Conservation (phyloP, 2,113 vertebrate species). For the Aldabrachelys gigantea region DNA sequence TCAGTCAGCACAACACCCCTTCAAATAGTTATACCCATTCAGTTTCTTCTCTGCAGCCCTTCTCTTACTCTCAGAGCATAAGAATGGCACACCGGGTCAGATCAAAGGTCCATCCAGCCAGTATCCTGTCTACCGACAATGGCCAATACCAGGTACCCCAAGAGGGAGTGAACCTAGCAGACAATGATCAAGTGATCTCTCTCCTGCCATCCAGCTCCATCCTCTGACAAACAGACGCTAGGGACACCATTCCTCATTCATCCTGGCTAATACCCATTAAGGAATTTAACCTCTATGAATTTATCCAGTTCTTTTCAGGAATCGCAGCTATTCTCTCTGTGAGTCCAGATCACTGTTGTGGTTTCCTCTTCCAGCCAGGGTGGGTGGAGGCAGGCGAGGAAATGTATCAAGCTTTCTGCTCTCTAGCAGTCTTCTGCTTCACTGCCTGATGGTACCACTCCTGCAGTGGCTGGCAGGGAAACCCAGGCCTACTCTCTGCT, state of each 20-base stretch:
- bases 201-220: no score
- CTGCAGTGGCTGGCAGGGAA: neutral
- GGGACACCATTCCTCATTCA: no score
- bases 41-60: neutral
- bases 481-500: neutral
- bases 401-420: neutral
- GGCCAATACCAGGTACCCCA: no score
- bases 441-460: neutral
- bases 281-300: no score
- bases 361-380: neutral
- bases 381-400: no score
- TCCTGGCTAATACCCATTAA: no score
- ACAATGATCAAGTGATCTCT: no score
- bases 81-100: no score
- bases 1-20: neutral
- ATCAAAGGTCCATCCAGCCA: no score
- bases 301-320: neutral
- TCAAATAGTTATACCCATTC: neutral
- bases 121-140: no score
- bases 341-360: neutral
- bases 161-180: no score
- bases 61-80: neutral
- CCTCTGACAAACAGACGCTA: no score
- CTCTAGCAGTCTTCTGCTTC: neutral
- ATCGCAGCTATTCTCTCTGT: neutral